Evolutionary conservation across 2,113 vertebrate genomes (phyloP), one percentile per base, ranked within the genome.

Genomic region (Genyomyrus donnyi): DNA sequence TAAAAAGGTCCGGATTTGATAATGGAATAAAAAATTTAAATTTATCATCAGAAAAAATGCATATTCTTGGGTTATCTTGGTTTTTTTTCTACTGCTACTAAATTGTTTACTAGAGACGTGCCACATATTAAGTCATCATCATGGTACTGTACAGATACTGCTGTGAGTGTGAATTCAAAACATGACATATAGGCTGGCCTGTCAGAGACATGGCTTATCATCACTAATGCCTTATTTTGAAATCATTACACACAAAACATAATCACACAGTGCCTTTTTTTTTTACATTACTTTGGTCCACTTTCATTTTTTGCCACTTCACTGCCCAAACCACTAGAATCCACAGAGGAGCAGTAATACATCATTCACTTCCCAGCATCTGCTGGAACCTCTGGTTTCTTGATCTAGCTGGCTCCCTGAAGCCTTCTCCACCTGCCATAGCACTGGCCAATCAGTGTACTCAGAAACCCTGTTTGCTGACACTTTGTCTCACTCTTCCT

Each of bases 361-460:
- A 96, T 95, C 96, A 97, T 96, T 95, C 94, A 95, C 95, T 94
- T 96, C 95, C 94, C 24, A 97, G 96, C 96, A 97, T 96, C 96
- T 97, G 96, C 95, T 96, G 92, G 93, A 96, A 95, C 94, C 94
- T 95, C 94, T 95, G 90, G 96, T 95, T 95, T 92, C 94, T 96
- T 94, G 96, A 95, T 96, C 95, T 95, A 92, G 93, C 92, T 95
- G 96, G 95, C 95, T 96, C 95, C 95, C 95, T 93, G 96, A 97
- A 97, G 96, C 95, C 95, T 95, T 94, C 95, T 94, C 95, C 95
- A 97, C 95, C 96, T 96, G 96, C 95, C 96, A 93, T 93, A 95
- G 93, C 91, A 93, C 93, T 94, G 95, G 96, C 96, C 94, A 95
- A 95, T 96, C 96, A 96, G 96, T 96, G 96, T 93, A 95, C 94